Conservation (phyloP, 92 coral and sea anemone species). For the Zoanthus sansibaricus region DNA sequence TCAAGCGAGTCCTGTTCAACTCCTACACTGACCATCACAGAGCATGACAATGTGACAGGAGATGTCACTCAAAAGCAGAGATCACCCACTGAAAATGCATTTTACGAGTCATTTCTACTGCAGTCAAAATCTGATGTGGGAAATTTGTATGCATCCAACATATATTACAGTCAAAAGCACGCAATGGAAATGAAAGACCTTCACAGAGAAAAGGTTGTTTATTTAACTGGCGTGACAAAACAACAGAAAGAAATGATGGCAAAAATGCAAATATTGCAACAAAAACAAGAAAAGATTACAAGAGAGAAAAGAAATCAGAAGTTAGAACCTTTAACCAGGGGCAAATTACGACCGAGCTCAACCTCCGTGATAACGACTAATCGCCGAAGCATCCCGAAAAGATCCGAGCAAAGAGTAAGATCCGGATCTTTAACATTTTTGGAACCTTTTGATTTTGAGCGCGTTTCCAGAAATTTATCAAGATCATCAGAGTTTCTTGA, state of each 20-base stretch:
- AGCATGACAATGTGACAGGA: conserved; percentile 38
- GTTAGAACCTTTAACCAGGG: conserved; percentile 44
- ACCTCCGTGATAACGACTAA: conserved; percentile 77
- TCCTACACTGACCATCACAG: conserved; percentile 70
- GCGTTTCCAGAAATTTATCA: conserved; percentile 60
- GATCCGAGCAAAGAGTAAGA: conserved; percentile 62
- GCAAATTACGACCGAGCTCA: conserved; percentile 75
- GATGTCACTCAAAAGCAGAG: conserved; percentile 84
- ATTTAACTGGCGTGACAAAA: conserved; percentile 72
- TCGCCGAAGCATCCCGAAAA: conserved; percentile 50
- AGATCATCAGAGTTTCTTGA: conserved; percentile 69
- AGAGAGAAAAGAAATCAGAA: conserved; percentile 68
- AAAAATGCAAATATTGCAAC: conserved; percentile 82
- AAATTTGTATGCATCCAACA: conserved; percentile 91
- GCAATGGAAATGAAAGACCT: conserved; percentile 84
- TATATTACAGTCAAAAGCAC: conserved; percentile 91
- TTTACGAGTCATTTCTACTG: conserved; percentile 91
- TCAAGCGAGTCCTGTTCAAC: conserved; percentile 51
- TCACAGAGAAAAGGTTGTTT: conserved; percentile 69
- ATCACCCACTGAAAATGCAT: conserved; percentile 92
- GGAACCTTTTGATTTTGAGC: conserved; percentile 63
- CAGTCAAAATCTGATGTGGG: conserved; percentile 95
- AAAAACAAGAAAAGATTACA: conserved; percentile 74
- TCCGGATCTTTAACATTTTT: conserved; percentile 81
- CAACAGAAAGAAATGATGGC: conserved; percentile 84